Evolutionary conservation across 23 tunicate genomes (phyloP).

Genomic region (Halocynthia aurantium): DNA sequence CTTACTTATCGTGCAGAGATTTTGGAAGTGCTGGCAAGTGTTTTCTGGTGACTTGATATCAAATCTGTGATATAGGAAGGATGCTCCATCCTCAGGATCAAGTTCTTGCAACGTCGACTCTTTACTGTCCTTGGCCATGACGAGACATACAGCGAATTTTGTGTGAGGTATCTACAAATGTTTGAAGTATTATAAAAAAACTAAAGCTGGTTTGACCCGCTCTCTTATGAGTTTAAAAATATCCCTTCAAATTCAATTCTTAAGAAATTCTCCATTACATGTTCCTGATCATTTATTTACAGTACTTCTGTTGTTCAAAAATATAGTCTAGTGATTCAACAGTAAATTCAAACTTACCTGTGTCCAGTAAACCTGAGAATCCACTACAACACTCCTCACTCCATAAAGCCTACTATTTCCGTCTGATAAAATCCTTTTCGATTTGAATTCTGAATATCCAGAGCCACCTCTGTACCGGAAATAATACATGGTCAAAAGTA

Average conservation of each 20-base stretch:
- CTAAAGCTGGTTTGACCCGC: background rate
- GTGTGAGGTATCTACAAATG: conserved; percentile 38
- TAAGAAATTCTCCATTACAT: too few species aligned
- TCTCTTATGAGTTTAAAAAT: too few species aligned
- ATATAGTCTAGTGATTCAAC: too few species aligned
- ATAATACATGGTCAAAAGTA: background rate
- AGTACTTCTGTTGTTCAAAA: too few species aligned
- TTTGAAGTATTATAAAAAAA: background rate
- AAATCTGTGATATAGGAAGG: conserved; percentile 54
- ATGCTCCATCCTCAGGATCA: conserved; percentile 14
- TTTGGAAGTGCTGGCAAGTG: conserved; percentile 34
- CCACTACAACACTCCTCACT: conserved; percentile 6
- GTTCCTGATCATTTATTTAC: too few species aligned
- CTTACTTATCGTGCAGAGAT: conserved; percentile 28
- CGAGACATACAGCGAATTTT: conserved; percentile 45
- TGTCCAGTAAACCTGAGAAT: conserved; percentile 30
- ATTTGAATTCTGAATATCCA: conserved; percentile 24
- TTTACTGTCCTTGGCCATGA: conserved; percentile 31
- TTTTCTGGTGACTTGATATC: conserved; percentile 37
- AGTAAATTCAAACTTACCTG: conserved; percentile 11
- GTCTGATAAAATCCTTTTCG: conserved; percentile 35
- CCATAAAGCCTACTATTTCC: conserved; percentile 40
- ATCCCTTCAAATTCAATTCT: too few species aligned
- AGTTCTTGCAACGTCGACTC: conserved; percentile 13
- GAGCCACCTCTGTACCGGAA: conserved; percentile 31